These are phyloP conservation scores for Oxyruncus cristatus DNA, from an alignment of 2,113 vertebrate species.

Conservation along the genomic window DNA sequence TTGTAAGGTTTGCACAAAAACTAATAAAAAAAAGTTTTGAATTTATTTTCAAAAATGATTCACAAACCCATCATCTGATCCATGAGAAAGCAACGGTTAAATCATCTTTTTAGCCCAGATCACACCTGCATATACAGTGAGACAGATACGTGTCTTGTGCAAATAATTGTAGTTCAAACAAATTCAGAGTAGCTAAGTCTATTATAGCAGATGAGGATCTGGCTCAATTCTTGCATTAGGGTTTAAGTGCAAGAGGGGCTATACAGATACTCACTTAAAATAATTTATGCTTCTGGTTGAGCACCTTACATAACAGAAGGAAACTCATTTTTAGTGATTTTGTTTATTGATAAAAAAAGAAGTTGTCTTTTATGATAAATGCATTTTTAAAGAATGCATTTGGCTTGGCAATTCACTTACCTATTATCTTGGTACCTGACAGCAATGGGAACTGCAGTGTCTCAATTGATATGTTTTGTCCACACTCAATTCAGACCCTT, in stretches of 20 bases:
- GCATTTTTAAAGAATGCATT: not conserved
- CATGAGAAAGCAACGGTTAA: not conserved
- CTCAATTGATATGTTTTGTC: not conserved
- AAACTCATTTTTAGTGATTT: not conserved
- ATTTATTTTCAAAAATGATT: not conserved
- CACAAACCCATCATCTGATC: not conserved
- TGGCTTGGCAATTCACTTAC: not conserved
- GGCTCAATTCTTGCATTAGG: not conserved
- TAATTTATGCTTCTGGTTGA: not conserved
- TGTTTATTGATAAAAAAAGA: not conserved
- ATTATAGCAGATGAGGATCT: not conserved
- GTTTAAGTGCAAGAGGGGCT: not conserved
- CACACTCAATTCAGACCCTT: not conserved
- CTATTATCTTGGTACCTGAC: not conserved
- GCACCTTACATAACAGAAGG: not conserved
- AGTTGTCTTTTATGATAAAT: not conserved
- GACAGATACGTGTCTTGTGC: not conserved
- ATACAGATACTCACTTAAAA: not conserved
- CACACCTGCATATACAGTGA: not conserved
- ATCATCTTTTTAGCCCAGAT: not conserved
- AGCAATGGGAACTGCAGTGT: not conserved
- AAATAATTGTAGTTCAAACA: not conserved
- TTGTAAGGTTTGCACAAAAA: not conserved
- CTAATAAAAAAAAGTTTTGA: not conserved
- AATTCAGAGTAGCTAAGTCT: not conserved